Base-by-base conservation (phyloP, 2,888 invertebrate genomes). In the Tetanocera ferruginea region DNA sequence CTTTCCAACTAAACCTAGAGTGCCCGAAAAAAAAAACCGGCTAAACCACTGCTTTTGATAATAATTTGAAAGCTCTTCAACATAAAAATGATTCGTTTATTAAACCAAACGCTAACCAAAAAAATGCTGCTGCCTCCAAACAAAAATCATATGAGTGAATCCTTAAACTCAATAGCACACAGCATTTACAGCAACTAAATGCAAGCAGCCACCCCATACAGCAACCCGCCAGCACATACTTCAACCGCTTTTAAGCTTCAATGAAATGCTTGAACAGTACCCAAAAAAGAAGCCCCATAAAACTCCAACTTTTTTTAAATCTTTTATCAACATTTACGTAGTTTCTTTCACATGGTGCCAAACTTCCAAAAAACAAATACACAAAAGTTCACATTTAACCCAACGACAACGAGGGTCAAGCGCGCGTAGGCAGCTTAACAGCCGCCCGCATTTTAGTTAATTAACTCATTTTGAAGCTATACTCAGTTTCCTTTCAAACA, bases 381-480 rank as follows among this genome's bases (percentile, higher is more conserved):
- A 57, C 11, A n/a, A 69, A 43, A 28, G 51, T 69, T 67, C 14
- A 34, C 31, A 28, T 17, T 28, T 28, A 25, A 60, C 8, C 34
- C 66, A 66, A 37, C 37, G 19, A 11, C 37, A 37, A 11, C 64
- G 31, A 8, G 19, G 60, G 60, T 67, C 43, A 71, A 72, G 72
- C 37, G 25, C 34, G 64, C 4, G 31, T 31, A 66, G 37, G n/a
- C 19, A 11, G 71, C 17, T 34, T 9, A 8, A 25, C 86, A 86
- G 84, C 86, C 85, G 85, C 89, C 88, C 88, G 88, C 88, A 88
- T 88, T 89, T 89, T 89, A 88, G 88, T 88, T 88, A 88, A 88
- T 88, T 88, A 89, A 89, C 88, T 89, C 88, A 88, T 88, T 88
- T 76, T 37, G 37, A 3, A 60, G 70, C 69, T 74, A 23, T 71